phyloP scores from a whole-genome alignment of 2,888 invertebrate species.

The Cosmia pyralina region DNA sequence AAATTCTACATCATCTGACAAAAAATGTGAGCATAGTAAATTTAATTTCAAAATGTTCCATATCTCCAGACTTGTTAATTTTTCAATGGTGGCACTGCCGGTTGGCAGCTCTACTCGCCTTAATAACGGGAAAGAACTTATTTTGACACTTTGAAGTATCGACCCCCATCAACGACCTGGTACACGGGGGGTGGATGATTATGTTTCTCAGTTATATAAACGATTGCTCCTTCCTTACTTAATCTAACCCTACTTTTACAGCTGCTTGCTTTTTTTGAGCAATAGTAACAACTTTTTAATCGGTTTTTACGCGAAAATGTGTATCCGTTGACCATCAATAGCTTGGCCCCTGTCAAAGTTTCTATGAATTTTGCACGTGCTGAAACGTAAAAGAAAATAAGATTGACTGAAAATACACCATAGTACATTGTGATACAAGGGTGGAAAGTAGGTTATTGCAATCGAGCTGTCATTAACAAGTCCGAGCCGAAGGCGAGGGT shows the following conservation, averaged over 20 bases:
- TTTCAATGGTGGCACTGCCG: too few species aligned
- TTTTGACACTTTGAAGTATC: conserved; percentile 17
- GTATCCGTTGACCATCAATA: conserved; percentile 48
- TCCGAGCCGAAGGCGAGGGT: too few species aligned
- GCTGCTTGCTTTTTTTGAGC: conserved; percentile 26
- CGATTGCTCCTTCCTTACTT: conserved; percentile 7
- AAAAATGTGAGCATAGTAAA: too few species aligned
- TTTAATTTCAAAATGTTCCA: too few species aligned
- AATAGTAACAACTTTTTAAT: conserved; percentile 40
- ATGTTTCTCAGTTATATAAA: conserved; percentile 6
- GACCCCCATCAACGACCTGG: not conserved
- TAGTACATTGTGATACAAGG: too few species aligned
- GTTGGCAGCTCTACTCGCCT: too few species aligned
- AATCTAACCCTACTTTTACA: conserved; percentile 30
- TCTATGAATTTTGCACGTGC: conserved; percentile 27
- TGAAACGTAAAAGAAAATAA: conserved; percentile 14
- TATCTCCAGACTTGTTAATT: too few species aligned
- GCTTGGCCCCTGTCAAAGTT: conserved; percentile 26
- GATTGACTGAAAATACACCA: too few species aligned
- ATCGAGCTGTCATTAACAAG: too few species aligned
- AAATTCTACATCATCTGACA: too few species aligned
- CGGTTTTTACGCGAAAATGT: conserved; percentile 40
- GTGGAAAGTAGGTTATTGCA: too few species aligned
- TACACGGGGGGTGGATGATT: conserved; percentile 30
- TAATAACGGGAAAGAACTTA: not conserved